phyloP scores from a whole-genome alignment of 2,888 invertebrate genomes.

The Willowsia nigromaculata region DNA sequence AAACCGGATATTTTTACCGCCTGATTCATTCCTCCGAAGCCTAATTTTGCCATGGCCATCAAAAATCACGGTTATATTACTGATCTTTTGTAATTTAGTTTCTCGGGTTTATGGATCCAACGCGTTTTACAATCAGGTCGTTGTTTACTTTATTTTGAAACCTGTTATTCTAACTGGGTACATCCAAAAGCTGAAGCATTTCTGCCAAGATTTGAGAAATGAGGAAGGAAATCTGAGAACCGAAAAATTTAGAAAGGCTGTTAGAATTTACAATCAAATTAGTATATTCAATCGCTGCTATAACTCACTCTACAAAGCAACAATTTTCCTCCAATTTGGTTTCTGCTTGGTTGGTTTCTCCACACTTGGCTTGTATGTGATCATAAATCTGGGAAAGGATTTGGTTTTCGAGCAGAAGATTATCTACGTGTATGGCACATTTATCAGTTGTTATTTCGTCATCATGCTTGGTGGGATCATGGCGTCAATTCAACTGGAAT shows the following conservation, averaged over 20 bases:
- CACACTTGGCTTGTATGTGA: background rate
- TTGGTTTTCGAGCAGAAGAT: background rate
- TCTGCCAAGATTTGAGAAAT: no score
- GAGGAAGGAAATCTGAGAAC: no score
- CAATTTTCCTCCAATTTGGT: background rate
- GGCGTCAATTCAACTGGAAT: background rate
- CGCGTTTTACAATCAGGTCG: no score
- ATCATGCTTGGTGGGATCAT: background rate
- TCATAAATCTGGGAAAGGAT: background rate
- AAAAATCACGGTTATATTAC: no score
- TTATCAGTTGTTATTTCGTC: background rate
- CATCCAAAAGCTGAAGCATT: background rate
- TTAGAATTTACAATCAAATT: background rate
- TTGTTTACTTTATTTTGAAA: background rate
- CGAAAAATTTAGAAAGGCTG: background rate
- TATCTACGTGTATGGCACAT: background rate
- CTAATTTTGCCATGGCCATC: no score
- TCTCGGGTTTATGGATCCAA: no score
- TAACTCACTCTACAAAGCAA: background rate
- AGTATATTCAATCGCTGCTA: background rate
- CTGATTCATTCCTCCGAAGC: no score
- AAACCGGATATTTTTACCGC: no score
- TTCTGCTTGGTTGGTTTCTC: background rate
- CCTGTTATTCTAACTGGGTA: background rate
- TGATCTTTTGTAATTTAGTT: no score